A percentile compares a stretch with the other conserved stretches of the same genome.
These are phyloP conservation scores for Iphiclides podalirius DNA, from an alignment of 2,888 invertebrate species.

Conservation along the genomic window DNA sequence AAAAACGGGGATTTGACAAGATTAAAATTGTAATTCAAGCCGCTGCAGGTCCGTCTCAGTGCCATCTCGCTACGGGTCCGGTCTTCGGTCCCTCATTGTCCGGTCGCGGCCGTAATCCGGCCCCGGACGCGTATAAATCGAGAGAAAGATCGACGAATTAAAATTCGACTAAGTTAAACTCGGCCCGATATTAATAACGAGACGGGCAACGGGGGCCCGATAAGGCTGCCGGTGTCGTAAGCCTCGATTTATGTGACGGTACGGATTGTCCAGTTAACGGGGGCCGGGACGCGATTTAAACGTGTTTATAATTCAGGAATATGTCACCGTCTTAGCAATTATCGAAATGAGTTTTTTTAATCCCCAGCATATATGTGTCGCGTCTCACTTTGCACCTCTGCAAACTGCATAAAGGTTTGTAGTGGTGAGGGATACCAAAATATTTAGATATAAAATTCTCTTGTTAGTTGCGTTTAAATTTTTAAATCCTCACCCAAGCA, in stretches of 20 bases:
- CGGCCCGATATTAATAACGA: constrained; percentile 7
- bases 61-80: constrained; percentile 36
- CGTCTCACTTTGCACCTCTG: too few species aligned
- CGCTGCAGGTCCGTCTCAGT: constrained; percentile 74
- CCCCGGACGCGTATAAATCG: constrained; percentile 6
- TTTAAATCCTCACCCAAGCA: too few species aligned
- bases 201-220: constrained; percentile 6
- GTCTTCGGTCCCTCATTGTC: constrained; percentile 39
- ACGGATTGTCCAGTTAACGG: constrained; percentile 4
- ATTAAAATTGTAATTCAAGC: constrained; percentile 79
- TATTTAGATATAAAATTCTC: too few species aligned
- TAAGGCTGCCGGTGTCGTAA: constrained; percentile 8
- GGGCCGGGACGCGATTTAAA: background rate
- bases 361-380: background rate
- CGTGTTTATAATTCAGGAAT: constrained; percentile 1
- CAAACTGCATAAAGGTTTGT: too few species aligned
- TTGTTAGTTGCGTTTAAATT: too few species aligned
- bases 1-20: constrained; percentile 78
- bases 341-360: background rate
- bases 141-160: constrained; percentile 12
- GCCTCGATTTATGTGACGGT: constrained; percentile 16
- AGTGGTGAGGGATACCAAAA: too few species aligned
- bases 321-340: background rate
- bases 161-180: constrained; percentile 21
- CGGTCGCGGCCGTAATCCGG: constrained; percentile 8